Percentiles rank a stretch among this genome's conserved stretches.
These are phyloP conservation scores for Tetragnatha versicolor DNA, from an alignment of 1,140 invertebrate species.

Conservation along the genomic window DNA sequence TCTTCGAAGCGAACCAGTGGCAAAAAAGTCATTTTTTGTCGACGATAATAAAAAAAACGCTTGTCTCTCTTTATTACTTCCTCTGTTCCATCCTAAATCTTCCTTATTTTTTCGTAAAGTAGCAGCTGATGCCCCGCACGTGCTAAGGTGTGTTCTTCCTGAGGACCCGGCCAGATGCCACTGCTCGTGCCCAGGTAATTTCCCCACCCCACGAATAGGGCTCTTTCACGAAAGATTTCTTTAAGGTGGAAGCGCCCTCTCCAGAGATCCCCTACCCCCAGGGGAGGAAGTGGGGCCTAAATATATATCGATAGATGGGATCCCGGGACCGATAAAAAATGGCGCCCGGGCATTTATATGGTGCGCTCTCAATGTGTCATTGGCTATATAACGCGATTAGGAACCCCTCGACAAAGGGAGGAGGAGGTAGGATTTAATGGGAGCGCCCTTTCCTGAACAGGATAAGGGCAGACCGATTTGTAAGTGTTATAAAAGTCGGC, in stretches of 20 bases:
- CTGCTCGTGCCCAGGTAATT: conserved; percentile 24
- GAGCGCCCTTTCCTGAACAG: conserved; percentile 12
- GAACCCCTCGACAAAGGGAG: background rate
- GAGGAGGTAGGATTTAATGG: conserved; percentile 26
- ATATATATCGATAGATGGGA: too few relatives aligned
- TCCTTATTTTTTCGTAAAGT: background rate
- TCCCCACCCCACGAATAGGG: background rate
- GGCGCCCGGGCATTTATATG: conserved; percentile 26
- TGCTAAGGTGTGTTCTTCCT: conserved; percentile 52
- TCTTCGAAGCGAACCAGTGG: too few relatives aligned
- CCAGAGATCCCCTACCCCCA: conserved; percentile 33
- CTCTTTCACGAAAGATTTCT: conserved; percentile 30
- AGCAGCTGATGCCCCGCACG: conserved; percentile 40
- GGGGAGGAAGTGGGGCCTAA: conserved; percentile 24
- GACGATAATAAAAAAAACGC: too few relatives aligned
- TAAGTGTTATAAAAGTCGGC: conserved; percentile 10
- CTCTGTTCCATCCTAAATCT: conserved; percentile 4
- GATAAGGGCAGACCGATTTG: conserved; percentile 29
- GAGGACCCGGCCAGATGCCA: conserved; percentile 21
- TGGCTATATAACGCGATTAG: conserved; percentile 48
- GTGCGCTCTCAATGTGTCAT: conserved; percentile 45
- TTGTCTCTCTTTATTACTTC: conserved; percentile 7
- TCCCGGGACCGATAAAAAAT: conserved; percentile 32
- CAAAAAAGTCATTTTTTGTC: too few relatives aligned
- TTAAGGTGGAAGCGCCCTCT: conserved; percentile 31